Evolutionary conservation across 2,888 invertebrate species (phyloP), one percentile per base, ranked within the genome.

Genomic region (Meandrusa payeni): DNA sequence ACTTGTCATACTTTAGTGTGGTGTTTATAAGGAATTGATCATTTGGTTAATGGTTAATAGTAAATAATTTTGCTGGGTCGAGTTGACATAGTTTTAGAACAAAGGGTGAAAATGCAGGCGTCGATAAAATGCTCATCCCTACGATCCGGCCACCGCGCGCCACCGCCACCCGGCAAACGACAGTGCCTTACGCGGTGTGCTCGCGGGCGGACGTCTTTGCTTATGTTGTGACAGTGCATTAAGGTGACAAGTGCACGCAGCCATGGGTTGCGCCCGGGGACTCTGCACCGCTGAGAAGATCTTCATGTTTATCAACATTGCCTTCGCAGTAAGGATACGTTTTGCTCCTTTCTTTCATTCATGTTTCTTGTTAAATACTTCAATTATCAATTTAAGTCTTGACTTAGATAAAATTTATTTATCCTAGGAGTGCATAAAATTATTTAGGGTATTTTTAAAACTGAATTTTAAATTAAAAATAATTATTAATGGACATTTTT

Each of bases 251-350:
- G 47, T 41, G 47, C 36, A 38, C 11, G 26, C 46, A 46, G 41
- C 38, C 57, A 82, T 82, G 83, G 74, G 65, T 51, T 80, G 81
- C 64, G 61, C 70, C 60, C 58, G 70, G 38, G 73, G 74, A 5
- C 57, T 77, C 54, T 85, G 85, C 67, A 63, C 76, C 58, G 70
- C 78, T 11, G 78, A 85, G 61, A 83, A 76, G 50, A 65, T 82
- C 48, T 86, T 87, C 73, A 71, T 86, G 57, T 83, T 87, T 69
- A 81, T 87, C 72, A 86, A 87, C 70, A 75, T 85, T 51, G 80
- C 79, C 12, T 86, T 87, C 61, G 86, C 86, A 65, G 86, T 87
- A 57, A 57, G 60, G 20, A 22, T n/a, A 3, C 15, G 26, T 5
- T 26, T 26, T 26, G 6, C 3, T 10, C 11, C 9, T 9, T 1